These are phyloP conservation scores for Ramazzottius varieornatus DNA, from an alignment of 2,888 invertebrate genomes.

Conservation along the genomic window DNA sequence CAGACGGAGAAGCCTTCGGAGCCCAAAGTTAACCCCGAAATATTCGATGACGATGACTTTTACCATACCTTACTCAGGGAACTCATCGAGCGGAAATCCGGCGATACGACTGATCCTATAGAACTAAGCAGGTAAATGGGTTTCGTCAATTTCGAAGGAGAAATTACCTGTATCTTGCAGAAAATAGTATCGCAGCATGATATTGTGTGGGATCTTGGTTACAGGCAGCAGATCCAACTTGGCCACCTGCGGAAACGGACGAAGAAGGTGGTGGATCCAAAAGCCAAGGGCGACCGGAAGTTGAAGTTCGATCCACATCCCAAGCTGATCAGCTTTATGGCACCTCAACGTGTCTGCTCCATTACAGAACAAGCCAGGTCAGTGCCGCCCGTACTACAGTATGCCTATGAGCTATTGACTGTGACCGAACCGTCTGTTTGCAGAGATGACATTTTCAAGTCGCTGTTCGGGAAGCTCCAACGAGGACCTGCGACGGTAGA, in stretches of 20 bases:
- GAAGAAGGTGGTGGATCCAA: background rate
- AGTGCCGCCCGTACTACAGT: background rate
- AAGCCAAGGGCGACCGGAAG: background rate
- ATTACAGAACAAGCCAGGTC: background rate
- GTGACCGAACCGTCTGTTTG: background rate
- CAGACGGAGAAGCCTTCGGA: background rate
- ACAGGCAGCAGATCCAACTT: background rate
- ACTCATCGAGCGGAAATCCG: constrained; percentile 66
- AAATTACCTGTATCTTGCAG: too few species aligned
- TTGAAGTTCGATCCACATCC: background rate
- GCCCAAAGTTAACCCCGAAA: constrained; percentile 32
- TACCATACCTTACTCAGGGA: constrained; percentile 75
- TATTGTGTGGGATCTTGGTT: too few species aligned
- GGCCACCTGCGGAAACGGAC: background rate
- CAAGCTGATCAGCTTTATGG: background rate
- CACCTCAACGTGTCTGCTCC: background rate
- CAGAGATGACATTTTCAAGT: background rate
- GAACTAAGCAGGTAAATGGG: constrained; percentile 36
- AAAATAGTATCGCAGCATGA: too few species aligned
- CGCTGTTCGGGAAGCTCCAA: background rate
- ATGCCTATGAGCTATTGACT: background rate
- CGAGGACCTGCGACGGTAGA: too few species aligned
- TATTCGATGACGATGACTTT: constrained; percentile 89
- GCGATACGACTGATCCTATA: constrained; percentile 43
- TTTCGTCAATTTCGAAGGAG: background rate